A percentile compares a stretch with the other conserved stretches of the same genome.
Conservation (phyloP, 1,140 invertebrate genomes). For the Anastrepha obliqua region DNA sequence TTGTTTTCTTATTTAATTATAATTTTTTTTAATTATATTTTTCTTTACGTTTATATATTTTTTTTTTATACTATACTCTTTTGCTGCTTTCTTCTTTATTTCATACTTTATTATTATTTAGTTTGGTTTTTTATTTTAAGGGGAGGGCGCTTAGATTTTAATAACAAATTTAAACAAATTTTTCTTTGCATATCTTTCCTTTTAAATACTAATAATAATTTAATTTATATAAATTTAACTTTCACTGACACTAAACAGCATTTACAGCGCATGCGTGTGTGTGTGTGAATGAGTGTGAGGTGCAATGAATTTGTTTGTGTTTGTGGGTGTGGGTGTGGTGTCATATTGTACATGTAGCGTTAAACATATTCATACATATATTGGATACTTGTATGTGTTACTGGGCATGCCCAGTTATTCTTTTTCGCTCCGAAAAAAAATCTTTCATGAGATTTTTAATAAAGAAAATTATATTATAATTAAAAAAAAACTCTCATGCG, state of each 20-base stretch:
- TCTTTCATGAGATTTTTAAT: background rate
- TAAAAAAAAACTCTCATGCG: background rate
- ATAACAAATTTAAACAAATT: constrained; percentile 57
- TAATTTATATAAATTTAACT: constrained; percentile 49
- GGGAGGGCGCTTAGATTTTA: constrained; percentile 57
- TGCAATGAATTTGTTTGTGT: background rate
- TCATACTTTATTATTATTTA: constrained; percentile 34
- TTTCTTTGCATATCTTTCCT: constrained; percentile 46
- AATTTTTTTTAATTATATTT: constrained; percentile 53
- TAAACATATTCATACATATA: background rate
- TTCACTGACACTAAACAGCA: constrained; percentile 18
- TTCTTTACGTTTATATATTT: constrained; percentile 56
- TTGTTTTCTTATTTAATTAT: constrained; percentile 13
- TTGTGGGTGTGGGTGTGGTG: background rate
- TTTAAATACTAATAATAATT: constrained; percentile 56
- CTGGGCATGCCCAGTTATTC: background rate
- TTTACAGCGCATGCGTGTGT: background rate
- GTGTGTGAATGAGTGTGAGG: background rate
- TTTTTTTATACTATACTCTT: constrained; percentile 54
- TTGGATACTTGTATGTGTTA: background rate
- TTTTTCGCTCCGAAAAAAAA: background rate
- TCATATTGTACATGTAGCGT: background rate
- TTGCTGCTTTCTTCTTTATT: constrained; percentile 43
- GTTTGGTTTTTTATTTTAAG: constrained; percentile 51
- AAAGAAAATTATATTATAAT: background rate